These are phyloP conservation scores for Coecobrya sp. DNA, from an alignment of 2,888 invertebrate genomes.

Conservation along the genomic window DNA sequence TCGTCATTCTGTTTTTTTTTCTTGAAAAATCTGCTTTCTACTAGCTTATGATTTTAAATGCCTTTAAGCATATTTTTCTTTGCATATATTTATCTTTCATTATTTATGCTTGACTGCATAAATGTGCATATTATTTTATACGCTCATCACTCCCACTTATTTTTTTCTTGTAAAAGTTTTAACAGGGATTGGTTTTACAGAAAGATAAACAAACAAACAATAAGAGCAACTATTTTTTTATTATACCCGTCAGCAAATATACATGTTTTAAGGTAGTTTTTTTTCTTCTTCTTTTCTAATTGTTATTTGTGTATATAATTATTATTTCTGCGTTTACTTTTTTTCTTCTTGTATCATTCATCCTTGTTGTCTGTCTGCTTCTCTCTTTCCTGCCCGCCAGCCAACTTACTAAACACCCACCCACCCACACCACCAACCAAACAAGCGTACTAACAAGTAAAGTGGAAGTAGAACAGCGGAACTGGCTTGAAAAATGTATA, in stretches of 20 bases:
- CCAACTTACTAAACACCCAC: neutral
- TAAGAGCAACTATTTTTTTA: too few relatives aligned
- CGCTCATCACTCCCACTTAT: neutral
- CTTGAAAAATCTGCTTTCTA: neutral
- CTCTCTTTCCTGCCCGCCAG: neutral
- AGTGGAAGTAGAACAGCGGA: conserved; percentile 32
- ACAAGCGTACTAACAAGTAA: neutral
- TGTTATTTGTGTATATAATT: neutral
- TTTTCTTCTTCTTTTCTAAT: neutral
- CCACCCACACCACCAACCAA: neutral
- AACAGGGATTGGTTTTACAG: neutral
- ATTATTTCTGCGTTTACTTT: too few relatives aligned
- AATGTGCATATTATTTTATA: neutral
- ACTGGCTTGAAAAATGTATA: neutral
- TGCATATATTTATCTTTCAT: neutral
- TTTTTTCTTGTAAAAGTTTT: neutral
- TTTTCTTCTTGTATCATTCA: neutral
- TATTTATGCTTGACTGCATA: neutral
- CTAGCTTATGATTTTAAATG: neutral
- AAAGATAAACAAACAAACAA: neutral
- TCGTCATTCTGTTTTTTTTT: too few relatives aligned
- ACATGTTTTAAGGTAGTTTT: neutral
- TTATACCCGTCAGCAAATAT: neutral
- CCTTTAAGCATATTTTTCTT: neutral
- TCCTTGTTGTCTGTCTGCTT: neutral